Base-by-base conservation (phyloP, 2,888 invertebrate genomes). In the Diploptera punctata region DNA sequence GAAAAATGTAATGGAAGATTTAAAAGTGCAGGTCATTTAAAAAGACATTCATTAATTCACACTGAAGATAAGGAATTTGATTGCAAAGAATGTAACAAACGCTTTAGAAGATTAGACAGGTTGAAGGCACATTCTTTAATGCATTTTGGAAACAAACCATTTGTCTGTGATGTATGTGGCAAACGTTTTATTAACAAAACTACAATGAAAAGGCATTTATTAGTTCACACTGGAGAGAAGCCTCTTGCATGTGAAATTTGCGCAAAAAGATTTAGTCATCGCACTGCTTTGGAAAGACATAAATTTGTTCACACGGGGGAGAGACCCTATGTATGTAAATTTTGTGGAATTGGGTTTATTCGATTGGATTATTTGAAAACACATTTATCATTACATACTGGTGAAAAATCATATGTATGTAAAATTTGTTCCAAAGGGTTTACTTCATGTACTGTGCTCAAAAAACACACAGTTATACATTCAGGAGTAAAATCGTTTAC, bases 161-260 rank as follows among this genome's bases (percentile, higher is more conserved):
- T 44, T 26, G 44, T n/a, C 1, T 65, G 65, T 65, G 47, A 44
- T 26, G 26, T 26, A 26, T 65, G 65, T 26, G 47, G 47, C 3
- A 65, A 65, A 21, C 24, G 65, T 47, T 65, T 65, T 26, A 43
- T 47, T 26, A 43, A 24, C 1, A 21, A 21, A 7, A 47, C 19
- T 47, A 47, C 44, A 10, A 9, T 65, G n/a, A 65, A 16, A 47
- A 47, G 47, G 9, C 65, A 65, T 4, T 4, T 24, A 3, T 26
- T 44, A 47, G n/a, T 65, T 16, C 65, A 65, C 18, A 65, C 44
- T 5, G 65, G 65, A 3, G 65, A 65, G 10, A 65, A 65, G 18
- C 44, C 65, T 19, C 47, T 44, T 18, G 21, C 38, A 10, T 65
- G 65, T 47, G 21, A 47, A 10, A 19, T 65, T 5, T 65, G 65